Evolutionary conservation across 2,888 invertebrate genomes (phyloP).

Genomic region (Gortyna flavago): DNA sequence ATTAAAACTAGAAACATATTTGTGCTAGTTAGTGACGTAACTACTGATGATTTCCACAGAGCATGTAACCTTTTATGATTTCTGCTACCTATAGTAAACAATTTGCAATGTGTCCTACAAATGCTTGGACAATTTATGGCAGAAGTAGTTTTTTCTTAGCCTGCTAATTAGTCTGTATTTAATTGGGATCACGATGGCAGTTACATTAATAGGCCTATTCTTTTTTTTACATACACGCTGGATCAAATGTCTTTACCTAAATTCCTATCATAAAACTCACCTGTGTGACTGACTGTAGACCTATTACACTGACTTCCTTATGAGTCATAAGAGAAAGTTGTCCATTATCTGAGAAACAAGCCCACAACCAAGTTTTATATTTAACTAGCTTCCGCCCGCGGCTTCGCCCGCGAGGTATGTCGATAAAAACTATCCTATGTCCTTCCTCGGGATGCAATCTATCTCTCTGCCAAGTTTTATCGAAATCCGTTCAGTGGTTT

Average conservation of each 20-base stretch:
- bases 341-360: not conserved
- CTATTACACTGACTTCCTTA: not conserved
- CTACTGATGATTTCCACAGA: too few species aligned
- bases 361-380: not conserved
- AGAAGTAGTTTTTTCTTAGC: slow-evolving; percentile 10
- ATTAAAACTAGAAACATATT: slow-evolving; percentile 49
- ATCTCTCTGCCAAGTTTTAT: too few species aligned
- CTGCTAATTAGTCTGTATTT: not conserved
- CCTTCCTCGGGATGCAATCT: too few species aligned
- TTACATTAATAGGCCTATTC: not conserved
- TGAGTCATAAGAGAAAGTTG: slow-evolving; percentile 21
- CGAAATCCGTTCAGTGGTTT: too few species aligned
- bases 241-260: slow-evolving; percentile 4
- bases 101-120: slow-evolving; percentile 44
- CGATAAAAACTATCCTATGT: too few species aligned
- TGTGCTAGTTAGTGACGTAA: slow-evolving; percentile 56
- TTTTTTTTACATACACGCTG: not conserved
- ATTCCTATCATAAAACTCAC: not conserved
- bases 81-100: slow-evolving; percentile 64
- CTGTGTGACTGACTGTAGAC: not conserved
- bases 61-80: too few species aligned
- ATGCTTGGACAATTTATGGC: slow-evolving; percentile 24
- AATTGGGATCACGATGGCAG: not conserved
- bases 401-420: too few species aligned
- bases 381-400: too few species aligned